phyloP scores from a whole-genome alignment of 2,888 invertebrate species.

The Nymphalis urticae region DNA sequence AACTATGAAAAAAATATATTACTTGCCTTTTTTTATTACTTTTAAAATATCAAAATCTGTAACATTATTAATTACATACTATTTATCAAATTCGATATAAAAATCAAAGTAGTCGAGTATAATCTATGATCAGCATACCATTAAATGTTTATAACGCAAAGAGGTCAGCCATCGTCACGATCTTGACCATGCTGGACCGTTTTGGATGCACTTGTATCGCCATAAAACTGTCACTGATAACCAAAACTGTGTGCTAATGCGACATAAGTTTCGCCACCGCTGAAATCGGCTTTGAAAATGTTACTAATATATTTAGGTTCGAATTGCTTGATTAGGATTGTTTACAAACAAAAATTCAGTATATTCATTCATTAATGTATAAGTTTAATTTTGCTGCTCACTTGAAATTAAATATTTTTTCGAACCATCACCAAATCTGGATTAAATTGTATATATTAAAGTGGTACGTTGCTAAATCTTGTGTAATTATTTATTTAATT shows the following conservation, averaged over 20 bases:
- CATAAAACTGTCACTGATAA: slow-evolving; percentile 65
- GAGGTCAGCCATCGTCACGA: slow-evolving; percentile 63
- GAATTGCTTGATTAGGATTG: slow-evolving; percentile 3
- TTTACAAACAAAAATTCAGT: slow-evolving; percentile 1
- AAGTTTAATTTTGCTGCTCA: background rate
- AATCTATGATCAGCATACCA: slow-evolving; percentile 29
- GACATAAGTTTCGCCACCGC: slow-evolving; percentile 41
- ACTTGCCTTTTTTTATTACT: background rate
- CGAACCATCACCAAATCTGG: too few relatives aligned
- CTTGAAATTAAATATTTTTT: too few relatives aligned
- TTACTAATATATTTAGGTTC: slow-evolving; percentile 13
- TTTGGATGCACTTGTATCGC: slow-evolving; percentile 59
- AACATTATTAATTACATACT: slow-evolving; percentile 1
- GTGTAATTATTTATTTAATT: too few relatives aligned
- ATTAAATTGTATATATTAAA: too few relatives aligned
- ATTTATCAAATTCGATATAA: slow-evolving; percentile 12
- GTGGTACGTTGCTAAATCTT: too few relatives aligned
- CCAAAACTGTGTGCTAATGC: slow-evolving; percentile 66
- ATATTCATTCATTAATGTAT: background rate
- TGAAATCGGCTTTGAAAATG: slow-evolving; percentile 22
- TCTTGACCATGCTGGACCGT: slow-evolving; percentile 58
- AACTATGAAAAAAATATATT: background rate
- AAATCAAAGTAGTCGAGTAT: slow-evolving; percentile 15
- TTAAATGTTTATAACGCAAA: slow-evolving; percentile 35
- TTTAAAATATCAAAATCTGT: slow-evolving; percentile 1